Percentiles rank a stretch among this genome's conserved stretches.
Conservation (phyloP, 2,797 vertebrate genomes). For the Oryzias dopingdopingensis region DNA sequence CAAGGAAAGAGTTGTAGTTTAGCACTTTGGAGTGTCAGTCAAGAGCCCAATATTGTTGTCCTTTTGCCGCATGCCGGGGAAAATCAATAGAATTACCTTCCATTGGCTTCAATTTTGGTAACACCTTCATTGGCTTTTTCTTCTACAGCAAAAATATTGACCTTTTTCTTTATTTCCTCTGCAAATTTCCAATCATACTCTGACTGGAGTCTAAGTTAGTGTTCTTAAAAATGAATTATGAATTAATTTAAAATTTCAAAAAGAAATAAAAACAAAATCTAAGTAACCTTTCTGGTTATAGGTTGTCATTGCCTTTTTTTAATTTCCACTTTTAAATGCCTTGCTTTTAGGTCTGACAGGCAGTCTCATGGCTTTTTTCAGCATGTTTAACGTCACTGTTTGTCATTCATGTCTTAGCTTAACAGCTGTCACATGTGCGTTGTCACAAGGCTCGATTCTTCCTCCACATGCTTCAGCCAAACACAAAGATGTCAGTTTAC, state of each 20-base stretch:
- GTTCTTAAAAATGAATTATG: too few species aligned
- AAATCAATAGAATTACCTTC: background rate
- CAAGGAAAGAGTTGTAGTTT: background rate
- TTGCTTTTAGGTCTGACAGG: conserved; percentile 5
- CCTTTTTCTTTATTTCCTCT: background rate
- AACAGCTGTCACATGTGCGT: conserved; percentile 27
- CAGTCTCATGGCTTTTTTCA: conserved; percentile 9
- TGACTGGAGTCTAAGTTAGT: too few species aligned
- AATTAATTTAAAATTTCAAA: too few species aligned
- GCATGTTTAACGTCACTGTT: conserved; percentile 7
- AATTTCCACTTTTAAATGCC: conserved; percentile 19
- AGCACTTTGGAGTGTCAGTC: background rate
- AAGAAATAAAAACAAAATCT: too few species aligned
- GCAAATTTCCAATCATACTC: background rate
- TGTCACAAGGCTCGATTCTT: conserved; percentile 14
- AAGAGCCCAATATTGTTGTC: background rate
- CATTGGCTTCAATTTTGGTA: background rate
- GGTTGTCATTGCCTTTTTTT: conserved; percentile 2
- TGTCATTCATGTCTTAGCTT: conserved; percentile 18
- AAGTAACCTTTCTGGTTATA: too few species aligned
- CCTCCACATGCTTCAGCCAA: conserved; percentile 22
- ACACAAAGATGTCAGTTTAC: conserved; percentile 21
- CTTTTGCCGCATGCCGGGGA: background rate
- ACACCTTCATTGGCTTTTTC: background rate
- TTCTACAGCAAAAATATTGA: background rate